Conservation (phyloP, 2,797 vertebrate genomes). For the Adrianichthys oophorus region DNA sequence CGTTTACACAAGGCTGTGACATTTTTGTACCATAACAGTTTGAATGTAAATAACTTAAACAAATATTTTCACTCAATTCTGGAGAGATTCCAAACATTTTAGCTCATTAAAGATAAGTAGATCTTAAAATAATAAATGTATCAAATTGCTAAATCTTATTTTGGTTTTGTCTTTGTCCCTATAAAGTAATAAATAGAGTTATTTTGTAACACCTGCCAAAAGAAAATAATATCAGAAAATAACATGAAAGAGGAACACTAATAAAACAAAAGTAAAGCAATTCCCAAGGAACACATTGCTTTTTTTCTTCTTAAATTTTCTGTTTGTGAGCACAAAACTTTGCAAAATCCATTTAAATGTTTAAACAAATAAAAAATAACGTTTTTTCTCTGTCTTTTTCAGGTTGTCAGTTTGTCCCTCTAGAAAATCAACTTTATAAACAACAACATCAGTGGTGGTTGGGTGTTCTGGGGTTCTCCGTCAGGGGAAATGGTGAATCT, state of each 20-base stretch:
- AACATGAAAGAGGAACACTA: conserved; percentile 3
- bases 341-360: no score
- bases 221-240: conserved; percentile 16
- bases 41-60: no score
- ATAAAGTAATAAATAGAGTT: no score
- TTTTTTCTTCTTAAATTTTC: no score
- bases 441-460: conserved; percentile 40
- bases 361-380: no score
- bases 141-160: not conserved
- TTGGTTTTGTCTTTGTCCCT: not conserved
- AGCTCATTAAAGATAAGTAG: not conserved
- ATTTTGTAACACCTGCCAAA: conserved; percentile 40
- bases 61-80: not conserved
- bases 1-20: not conserved
- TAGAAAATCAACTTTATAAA: conserved; percentile 37
- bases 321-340: no score
- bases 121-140: not conserved
- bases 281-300: no score
- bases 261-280: not conserved
- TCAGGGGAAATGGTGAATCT: conserved; percentile 42
- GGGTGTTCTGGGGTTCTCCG: conserved; percentile 41
- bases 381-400: conserved; percentile 8
- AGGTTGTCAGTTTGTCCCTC: conserved; percentile 39
- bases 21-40: not conserved
- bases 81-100: conserved; percentile 1